These are phyloP conservation scores for Poeciliopsis turneri DNA, from an alignment of 2,797 vertebrate species.

Conservation along the genomic window DNA sequence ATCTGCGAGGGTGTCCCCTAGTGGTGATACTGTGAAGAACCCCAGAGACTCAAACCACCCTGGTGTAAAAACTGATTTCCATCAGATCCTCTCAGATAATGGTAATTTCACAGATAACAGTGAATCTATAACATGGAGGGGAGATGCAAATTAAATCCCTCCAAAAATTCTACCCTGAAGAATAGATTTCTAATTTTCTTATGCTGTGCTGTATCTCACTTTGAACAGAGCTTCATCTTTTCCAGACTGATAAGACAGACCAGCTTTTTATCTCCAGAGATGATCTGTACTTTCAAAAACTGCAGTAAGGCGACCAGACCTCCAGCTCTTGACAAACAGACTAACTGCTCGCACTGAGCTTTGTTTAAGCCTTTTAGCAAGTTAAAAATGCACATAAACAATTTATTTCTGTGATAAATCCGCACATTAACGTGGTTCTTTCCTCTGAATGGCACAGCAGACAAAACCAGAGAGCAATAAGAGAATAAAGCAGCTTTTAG, in stretches of 20 bases:
- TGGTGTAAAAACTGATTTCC: conserved; percentile 69
- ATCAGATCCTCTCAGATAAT: conserved; percentile 77
- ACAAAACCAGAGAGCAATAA: conserved; percentile 37
- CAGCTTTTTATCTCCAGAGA: conserved; percentile 70
- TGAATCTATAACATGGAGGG: conserved; percentile 69
- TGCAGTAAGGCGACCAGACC: conserved; percentile 57
- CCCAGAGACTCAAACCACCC: conserved; percentile 63
- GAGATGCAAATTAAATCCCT: conserved; percentile 80
- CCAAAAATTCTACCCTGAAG: conserved; percentile 72
- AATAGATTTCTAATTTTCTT: conserved; percentile 77
- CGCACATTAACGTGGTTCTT: conserved; percentile 18
- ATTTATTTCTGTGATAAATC: conserved; percentile 37
- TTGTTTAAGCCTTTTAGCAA: conserved; percentile 14
- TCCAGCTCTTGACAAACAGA: conserved; percentile 42
- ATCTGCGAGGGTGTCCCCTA: conserved; percentile 76
- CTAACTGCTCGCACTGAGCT: conserved; percentile 2
- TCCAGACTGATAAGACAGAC: conserved; percentile 63
- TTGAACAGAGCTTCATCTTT: conserved; percentile 73
- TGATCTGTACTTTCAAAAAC: conserved; percentile 62
- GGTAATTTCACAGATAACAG: conserved; percentile 79
- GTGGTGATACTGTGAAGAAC: conserved; percentile 64
- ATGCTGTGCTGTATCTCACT: conserved; percentile 65
- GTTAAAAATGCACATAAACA: conserved; percentile 11
- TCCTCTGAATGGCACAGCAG: conserved; percentile 10
- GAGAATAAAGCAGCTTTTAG: conserved; percentile 67